Evolutionary conservation across 1,140 invertebrate genomes (phyloP).

Genomic region (Zaprionus ornatus): DNA sequence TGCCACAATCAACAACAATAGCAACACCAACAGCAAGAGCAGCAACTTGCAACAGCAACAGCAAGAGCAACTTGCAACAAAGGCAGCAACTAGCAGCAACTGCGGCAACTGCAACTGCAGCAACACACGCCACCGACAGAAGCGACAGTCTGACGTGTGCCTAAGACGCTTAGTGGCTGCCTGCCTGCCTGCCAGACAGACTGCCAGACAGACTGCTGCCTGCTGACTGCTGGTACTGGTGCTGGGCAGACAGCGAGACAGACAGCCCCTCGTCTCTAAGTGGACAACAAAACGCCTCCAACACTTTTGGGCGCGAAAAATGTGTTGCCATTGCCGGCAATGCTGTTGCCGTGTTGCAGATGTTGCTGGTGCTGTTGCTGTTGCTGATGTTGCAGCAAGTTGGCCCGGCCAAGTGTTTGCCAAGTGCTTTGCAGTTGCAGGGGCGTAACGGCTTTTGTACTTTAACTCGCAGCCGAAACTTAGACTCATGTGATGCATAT

Average conservation of each 20-base stretch:
- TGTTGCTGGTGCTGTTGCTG: conserved; percentile 25
- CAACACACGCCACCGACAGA: conserved; percentile 66
- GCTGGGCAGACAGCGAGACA: conserved; percentile 30
- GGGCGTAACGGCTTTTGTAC: conserved; percentile 51
- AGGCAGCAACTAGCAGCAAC: conserved; percentile 25
- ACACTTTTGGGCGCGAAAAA: conserved; percentile 80
- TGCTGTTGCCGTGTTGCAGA: conserved; percentile 36
- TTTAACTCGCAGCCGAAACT: conserved; percentile 1
- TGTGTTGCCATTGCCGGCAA: conserved; percentile 70
- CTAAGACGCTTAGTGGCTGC: conserved; percentile 77
- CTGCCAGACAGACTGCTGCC: conserved; percentile 21
- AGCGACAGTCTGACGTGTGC: conserved; percentile 79
- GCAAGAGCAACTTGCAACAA: conserved; percentile 46
- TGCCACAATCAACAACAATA: conserved; percentile 78
- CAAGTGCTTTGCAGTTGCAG: conserved; percentile 47
- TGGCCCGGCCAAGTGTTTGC: conserved; percentile 60
- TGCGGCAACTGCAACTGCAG: conserved; percentile 25
- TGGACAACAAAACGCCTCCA: conserved; percentile 81
- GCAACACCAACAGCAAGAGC: conserved; percentile 32
- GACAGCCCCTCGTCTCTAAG: conserved; percentile 69
- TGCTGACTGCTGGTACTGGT: conserved; percentile 35
- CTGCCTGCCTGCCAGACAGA: conserved; percentile 15
- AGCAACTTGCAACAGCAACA: conserved; percentile 26
- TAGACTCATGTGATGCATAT: conserved; percentile 63
- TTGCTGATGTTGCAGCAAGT: conserved; percentile 46